Evolutionary conservation across 2,888 invertebrate genomes (phyloP).

Genomic region (Urechis unicinctus): DNA sequence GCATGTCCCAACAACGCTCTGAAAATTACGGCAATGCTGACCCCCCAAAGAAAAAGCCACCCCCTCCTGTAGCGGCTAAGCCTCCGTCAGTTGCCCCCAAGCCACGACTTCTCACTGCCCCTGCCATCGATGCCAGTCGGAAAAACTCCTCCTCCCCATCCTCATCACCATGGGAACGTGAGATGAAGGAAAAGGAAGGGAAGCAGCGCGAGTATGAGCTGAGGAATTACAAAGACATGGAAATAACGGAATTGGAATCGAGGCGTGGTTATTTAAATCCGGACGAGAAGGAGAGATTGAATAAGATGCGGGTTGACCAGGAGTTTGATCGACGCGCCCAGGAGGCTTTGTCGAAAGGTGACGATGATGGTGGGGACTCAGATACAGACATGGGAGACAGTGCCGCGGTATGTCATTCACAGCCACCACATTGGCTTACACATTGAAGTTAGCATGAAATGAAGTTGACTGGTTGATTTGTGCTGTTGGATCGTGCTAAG

Average conservation of each 20-base stretch:
- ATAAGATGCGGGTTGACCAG: slow-evolving; percentile 71
- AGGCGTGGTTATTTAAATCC: slow-evolving; percentile 38
- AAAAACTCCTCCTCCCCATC: slow-evolving; percentile 9
- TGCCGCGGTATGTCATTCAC: slow-evolving; percentile 25
- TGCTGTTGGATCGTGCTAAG: slow-evolving; percentile 35
- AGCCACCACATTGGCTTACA: neutral
- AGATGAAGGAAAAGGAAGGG: slow-evolving; percentile 15
- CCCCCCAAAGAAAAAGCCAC: slow-evolving; percentile 4
- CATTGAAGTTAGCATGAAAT: too few species aligned
- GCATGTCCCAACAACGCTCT: neutral
- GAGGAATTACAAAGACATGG: slow-evolving; percentile 14
- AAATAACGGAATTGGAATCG: slow-evolving; percentile 62
- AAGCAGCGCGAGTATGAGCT: slow-evolving; percentile 17
- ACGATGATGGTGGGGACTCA: slow-evolving; percentile 57
- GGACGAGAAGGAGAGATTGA: slow-evolving; percentile 40
- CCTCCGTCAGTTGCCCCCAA: slow-evolving; percentile 2
- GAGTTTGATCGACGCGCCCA: slow-evolving; percentile 89
- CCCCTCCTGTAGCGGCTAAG: slow-evolving; percentile 16
- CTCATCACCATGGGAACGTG: slow-evolving; percentile 73
- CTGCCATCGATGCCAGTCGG: neutral
- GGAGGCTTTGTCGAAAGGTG: slow-evolving; percentile 67
- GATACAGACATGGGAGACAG: slow-evolving; percentile 30
- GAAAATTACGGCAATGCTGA: neutral
- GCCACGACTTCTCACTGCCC: neutral
- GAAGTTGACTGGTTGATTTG: neutral